phyloP scores from a whole-genome alignment of 2,797 vertebrate genomes.

The Poeciliopsis presidionis region DNA sequence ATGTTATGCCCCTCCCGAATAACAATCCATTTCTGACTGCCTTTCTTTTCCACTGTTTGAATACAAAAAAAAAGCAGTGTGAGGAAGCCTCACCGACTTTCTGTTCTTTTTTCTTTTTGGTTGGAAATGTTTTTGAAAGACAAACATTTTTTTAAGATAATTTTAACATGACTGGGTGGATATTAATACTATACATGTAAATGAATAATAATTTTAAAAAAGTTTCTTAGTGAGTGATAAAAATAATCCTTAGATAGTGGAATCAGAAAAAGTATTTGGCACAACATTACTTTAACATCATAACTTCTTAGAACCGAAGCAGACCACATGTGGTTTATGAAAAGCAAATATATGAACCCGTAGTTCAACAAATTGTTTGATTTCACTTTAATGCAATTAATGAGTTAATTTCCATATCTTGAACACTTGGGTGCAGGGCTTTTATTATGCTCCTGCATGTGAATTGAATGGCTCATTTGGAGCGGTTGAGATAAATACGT shows the following conservation, averaged over 20 bases:
- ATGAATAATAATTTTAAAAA: too few species aligned
- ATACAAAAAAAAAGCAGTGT: constrained; percentile 43
- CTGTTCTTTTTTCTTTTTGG: constrained; percentile 29
- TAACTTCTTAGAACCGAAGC: neutral
- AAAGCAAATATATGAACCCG: constrained; percentile 10
- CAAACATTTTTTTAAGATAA: neutral
- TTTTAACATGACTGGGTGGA: neutral
- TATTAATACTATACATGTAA: too few species aligned
- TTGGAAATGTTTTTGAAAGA: constrained; percentile 24
- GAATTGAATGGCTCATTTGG: constrained; percentile 79
- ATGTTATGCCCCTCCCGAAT: constrained; percentile 81
- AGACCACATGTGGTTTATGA: neutral
- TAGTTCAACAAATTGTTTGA: neutral
- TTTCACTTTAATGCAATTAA: constrained; percentile 13
- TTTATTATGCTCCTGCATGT: constrained; percentile 46
- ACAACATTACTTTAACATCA: neutral
- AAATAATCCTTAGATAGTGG: neutral
- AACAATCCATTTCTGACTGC: constrained; percentile 83
- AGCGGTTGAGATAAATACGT: constrained; percentile 72
- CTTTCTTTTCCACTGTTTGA: constrained; percentile 76
- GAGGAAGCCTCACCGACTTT: constrained; percentile 38
- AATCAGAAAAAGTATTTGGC: neutral
- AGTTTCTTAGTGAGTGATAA: neutral
- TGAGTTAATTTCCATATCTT: constrained; percentile 16
- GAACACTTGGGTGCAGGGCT: constrained; percentile 18